Base-by-base conservation (phyloP, 1,140 invertebrate genomes). In the Rhopalosiphum maidis region DNA sequence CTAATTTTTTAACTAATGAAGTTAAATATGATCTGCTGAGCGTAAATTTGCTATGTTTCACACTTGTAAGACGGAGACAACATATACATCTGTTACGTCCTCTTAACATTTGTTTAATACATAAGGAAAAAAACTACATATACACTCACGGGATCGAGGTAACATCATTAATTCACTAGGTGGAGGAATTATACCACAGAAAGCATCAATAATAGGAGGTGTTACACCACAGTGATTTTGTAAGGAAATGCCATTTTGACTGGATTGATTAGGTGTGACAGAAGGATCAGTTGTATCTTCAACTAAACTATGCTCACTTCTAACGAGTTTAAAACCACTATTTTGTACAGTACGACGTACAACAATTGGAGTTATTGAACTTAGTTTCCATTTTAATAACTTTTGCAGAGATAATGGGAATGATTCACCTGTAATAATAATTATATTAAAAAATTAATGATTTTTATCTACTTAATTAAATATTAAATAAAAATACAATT, bases 361-460 rank as follows among this genome's bases (percentile, higher is more conserved):
- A 41, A 99, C 96, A 94, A 98, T 96, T 1, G 98, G 98, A 25
- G 98, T 99, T 60, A 99, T 99, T 1, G 97, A 97, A 93, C 98
- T 99, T 89, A 99, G 95, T 94, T 98, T 97, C 98, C 98, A 99
- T 95, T 98, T 98, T 9, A 99, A 95, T 93, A 97, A 96, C 94
- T 97, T 97, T 94, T 97, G 96, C 83, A 98, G 96, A 35, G 96
- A 96, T 88, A 96, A 94, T 0, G 98, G 98, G 90, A 98, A 95
- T 94, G 95, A 94, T 94, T 95, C 95, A 93, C 96, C 95, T 95
- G 68, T 48, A 94, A 94, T 82, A 93, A 93, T 30, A 68, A 90
- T 82, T 23, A 43, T 37, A 43, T 37, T 23, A 8, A 85, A 85
- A 37, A 48, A 22, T 54, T 83, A 41, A 48, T 77, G 11, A 30